phyloP scores from a whole-genome alignment of 2,888 invertebrate species.

The Drosophila hawaiiensis region DNA sequence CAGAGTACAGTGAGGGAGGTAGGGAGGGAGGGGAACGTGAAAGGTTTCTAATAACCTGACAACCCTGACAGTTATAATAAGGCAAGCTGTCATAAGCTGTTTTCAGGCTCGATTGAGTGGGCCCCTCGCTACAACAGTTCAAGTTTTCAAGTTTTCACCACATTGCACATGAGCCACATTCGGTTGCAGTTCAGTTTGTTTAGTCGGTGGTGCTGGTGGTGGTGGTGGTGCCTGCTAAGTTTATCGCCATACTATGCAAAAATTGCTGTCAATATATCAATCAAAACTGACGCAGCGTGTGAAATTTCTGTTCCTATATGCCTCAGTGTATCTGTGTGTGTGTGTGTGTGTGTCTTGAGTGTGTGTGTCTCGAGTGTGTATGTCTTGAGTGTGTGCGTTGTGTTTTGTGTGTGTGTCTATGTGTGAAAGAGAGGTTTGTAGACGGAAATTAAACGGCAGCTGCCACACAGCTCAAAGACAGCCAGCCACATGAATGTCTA shows the following conservation, averaged over 20 bases:
- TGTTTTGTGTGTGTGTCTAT: background rate
- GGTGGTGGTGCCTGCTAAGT: slow-evolving; percentile 15
- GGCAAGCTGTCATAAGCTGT: slow-evolving; percentile 80
- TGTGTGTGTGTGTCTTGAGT: background rate
- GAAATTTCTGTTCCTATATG: background rate
- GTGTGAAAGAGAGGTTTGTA: slow-evolving; percentile 20
- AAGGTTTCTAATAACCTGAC: slow-evolving; percentile 63
- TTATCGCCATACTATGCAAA: slow-evolving; percentile 72
- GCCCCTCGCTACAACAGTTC: slow-evolving; percentile 25
- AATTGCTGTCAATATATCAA: slow-evolving; percentile 75
- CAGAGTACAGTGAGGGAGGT: fast-evolving
- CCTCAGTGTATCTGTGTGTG: background rate
- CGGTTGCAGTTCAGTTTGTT: background rate
- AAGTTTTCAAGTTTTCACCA: slow-evolving; percentile 73
- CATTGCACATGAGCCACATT: slow-evolving; percentile 59
- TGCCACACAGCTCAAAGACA: slow-evolving; percentile 45
- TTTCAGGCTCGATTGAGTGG: slow-evolving; percentile 62
- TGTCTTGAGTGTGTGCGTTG: background rate
- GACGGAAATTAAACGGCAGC: slow-evolving; percentile 61
- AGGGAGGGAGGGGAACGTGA: background rate
- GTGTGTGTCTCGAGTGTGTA: background rate
- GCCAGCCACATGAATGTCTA: background rate
- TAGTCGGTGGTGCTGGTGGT: background rate
- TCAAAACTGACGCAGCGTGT: slow-evolving; percentile 65
- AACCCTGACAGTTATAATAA: slow-evolving; percentile 76